Evolutionary conservation across 2,888 invertebrate genomes (phyloP).

Genomic region (Hydropsyche betteni): DNA sequence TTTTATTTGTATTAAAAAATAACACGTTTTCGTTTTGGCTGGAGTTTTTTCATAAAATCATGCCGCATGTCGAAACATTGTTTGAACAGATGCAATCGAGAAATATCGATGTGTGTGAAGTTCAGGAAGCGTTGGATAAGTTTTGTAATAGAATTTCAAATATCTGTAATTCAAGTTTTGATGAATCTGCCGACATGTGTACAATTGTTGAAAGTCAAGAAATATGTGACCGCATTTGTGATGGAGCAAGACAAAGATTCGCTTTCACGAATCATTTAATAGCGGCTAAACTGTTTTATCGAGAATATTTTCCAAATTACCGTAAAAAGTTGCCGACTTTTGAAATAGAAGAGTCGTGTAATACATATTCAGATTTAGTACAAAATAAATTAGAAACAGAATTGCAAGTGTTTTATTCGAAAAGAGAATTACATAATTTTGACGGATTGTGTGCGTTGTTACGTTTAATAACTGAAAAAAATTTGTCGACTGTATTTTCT

Average conservation of each 20-base stretch:
- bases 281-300: not conserved
- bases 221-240: constrained; percentile 44
- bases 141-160: constrained; percentile 35
- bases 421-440: too few relatives aligned
- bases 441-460: too few relatives aligned
- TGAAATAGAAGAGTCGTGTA: too few relatives aligned
- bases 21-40: constrained; percentile 48
- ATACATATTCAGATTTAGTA: too few relatives aligned
- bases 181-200: constrained; percentile 38
- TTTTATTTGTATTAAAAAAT: constrained; percentile 44
- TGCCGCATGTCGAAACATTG: constrained; percentile 47
- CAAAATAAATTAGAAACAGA: too few relatives aligned
- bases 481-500: too few relatives aligned
- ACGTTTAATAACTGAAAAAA: too few relatives aligned
- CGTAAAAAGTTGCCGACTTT: too few relatives aligned
- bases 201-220: constrained; percentile 35
- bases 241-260: constrained; percentile 48
- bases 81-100: constrained; percentile 48
- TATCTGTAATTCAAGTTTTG: constrained; percentile 42
- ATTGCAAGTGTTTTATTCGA: too few relatives aligned
- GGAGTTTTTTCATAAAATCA: constrained; percentile 47
- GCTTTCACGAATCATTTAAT: constrained; percentile 39
- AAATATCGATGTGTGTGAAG: constrained; percentile 44
- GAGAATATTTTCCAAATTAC: too few relatives aligned
- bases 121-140: constrained; percentile 46